These are phyloP conservation scores for Dugesia japonica DNA, from an alignment of 2,888 invertebrate species.

Conservation along the genomic window DNA sequence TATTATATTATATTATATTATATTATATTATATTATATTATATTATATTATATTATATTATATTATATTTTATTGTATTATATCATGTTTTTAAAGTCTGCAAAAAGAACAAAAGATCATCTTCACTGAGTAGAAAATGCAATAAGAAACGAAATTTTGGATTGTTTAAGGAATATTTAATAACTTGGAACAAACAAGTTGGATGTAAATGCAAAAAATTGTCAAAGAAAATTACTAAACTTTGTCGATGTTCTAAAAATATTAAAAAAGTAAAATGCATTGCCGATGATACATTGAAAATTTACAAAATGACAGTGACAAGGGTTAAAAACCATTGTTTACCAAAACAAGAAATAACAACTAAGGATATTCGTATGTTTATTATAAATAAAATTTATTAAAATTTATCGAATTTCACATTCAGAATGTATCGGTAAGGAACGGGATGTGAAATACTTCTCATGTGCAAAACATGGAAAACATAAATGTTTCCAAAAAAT, in stretches of 20 bases:
- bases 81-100: background rate
- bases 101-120: slow-evolving; percentile 20
- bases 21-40: no score
- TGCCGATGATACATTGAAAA: slow-evolving; percentile 26
- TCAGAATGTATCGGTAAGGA: background rate
- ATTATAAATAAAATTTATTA: background rate
- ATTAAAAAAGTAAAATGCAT: slow-evolving; percentile 22
- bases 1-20: no score
- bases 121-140: slow-evolving; percentile 11
- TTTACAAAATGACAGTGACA: slow-evolving; percentile 20
- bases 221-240: slow-evolving; percentile 20
- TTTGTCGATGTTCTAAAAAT: slow-evolving; percentile 24
- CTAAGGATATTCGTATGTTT: slow-evolving; percentile 27
- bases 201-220: slow-evolving; percentile 21
- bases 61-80: no score
- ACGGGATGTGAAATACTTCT: background rate
- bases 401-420: background rate
- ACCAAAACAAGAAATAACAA: slow-evolving; percentile 26
- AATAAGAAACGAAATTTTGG: slow-evolving; percentile 3
- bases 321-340: slow-evolving; percentile 13
- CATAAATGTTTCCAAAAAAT: slow-evolving; percentile 5
- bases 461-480: background rate
- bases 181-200: slow-evolving; percentile 21
- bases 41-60: no score
- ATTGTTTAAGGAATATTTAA: background rate